Base-by-base conservation (phyloP, 2,113 vertebrate species). In the Hippocampus zosterae region DNA sequence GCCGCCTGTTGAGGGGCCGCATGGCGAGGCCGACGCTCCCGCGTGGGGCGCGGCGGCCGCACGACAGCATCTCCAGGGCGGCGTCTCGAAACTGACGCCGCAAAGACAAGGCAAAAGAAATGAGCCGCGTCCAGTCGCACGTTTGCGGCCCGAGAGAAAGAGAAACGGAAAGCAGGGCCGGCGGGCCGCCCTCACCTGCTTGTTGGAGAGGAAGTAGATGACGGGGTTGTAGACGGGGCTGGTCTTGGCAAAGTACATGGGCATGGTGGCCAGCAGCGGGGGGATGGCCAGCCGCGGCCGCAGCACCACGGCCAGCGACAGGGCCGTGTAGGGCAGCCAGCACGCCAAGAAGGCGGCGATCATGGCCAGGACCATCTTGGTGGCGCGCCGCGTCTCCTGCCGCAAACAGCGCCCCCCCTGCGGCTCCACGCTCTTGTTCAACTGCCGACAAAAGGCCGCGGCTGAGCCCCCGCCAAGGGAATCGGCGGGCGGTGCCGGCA, bases 161-260 rank as follows among this genome's bases (percentile, higher is more conserved):
- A 33, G 33, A 33, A 27, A 27, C 25, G 25, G 25, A 27, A 27
- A 27, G 2, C 25, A 27, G 2, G 2, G 25, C 2, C 29, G 15
- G 15, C 13, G 3, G 15, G 13, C 46, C 3, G 2, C 73, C 74
- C 23, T 23, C 16, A 92, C 91, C 91, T 90, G 88, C 75, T 88
- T 90, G 87, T 92, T 93, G 71, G 88, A 74, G 21, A 92, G 83
- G 65, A 93, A 88, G 87, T 92, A 92, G 79, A 92, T 92, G 70
- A 93, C 85, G 23, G 92, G 91, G 71, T 92, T 94, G 64, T 92
- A 92, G 48, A 91, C 79, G 0, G 90, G 91, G 59, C 91, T 92
- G 67, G 83, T 93, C 77, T 93, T 93, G 50, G 91, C 90, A 55
- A 94, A 92, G 79, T 92, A 92, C 82, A 91, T 89, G 15, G 92